Conservation (phyloP, 2,888 invertebrate genomes). For the Pseudanteris insignis region DNA sequence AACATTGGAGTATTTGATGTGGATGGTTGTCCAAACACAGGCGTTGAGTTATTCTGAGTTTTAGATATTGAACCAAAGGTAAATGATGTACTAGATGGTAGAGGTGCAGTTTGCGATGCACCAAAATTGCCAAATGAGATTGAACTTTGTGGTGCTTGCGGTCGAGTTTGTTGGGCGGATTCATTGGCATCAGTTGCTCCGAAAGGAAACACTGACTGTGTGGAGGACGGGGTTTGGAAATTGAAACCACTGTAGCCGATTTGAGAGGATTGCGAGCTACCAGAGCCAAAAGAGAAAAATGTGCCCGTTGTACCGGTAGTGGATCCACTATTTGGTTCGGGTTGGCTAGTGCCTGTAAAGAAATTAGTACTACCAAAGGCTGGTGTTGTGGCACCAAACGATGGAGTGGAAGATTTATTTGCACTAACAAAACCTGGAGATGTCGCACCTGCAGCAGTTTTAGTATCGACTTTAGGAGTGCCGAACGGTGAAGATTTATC, state of each 20-base stretch:
- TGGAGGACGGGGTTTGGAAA: constrained; percentile 48
- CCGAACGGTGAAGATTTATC: too few relatives aligned
- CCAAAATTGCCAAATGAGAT: constrained; percentile 36
- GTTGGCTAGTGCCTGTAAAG: constrained; percentile 17
- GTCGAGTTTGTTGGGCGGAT: constrained; percentile 4
- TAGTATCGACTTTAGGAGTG: too few relatives aligned
- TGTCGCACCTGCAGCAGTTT: too few relatives aligned
- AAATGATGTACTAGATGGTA: constrained; percentile 45
- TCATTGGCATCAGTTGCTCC: constrained; percentile 46
- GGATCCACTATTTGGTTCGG: neutral
- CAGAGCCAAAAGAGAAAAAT: constrained; percentile 55
- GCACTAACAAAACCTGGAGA: too few relatives aligned
- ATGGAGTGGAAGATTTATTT: too few relatives aligned
- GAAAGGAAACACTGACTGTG: constrained; percentile 49
- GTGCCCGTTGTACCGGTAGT: constrained; percentile 31
- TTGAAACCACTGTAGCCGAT: constrained; percentile 49
- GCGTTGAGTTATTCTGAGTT: constrained; percentile 42
- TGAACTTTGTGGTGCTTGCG: neutral
- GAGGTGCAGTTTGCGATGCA: constrained; percentile 48
- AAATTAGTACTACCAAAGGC: too few relatives aligned
- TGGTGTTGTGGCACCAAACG: too few relatives aligned
- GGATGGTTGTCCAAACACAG: constrained; percentile 52
- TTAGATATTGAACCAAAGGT: constrained; percentile 55
- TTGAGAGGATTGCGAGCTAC: constrained; percentile 40
- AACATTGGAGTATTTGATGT: constrained; percentile 51